phyloP scores from a whole-genome alignment of 2,888 invertebrate genomes.

The Nymphalis polychloros region DNA sequence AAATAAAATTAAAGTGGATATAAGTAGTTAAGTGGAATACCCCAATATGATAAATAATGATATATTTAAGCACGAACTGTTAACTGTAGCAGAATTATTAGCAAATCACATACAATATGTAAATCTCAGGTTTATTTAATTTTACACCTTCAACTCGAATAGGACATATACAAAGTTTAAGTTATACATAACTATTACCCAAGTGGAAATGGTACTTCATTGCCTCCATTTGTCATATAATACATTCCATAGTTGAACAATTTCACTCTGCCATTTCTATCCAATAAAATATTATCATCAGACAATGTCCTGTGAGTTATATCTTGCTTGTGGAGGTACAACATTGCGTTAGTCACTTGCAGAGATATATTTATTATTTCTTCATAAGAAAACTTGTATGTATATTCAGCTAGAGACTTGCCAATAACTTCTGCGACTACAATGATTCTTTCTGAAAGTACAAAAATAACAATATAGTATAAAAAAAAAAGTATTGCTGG shows the following conservation, averaged over 20 bases:
- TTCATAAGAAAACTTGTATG: slow-evolving; percentile 64
- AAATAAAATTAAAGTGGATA: too few species aligned
- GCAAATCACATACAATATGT: too few species aligned
- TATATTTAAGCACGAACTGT: too few species aligned
- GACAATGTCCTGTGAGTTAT: slow-evolving; percentile 91
- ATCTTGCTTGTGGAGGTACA: slow-evolving; percentile 86
- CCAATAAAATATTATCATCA: slow-evolving; percentile 90
- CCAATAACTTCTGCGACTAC: slow-evolving; percentile 91
- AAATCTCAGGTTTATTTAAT: too few species aligned
- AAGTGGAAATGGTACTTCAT: slow-evolving; percentile 94
- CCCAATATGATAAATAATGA: too few species aligned
- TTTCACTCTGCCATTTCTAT: slow-evolving; percentile 87
- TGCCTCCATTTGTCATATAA: slow-evolving; percentile 93
- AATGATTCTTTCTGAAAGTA: slow-evolving; percentile 87
- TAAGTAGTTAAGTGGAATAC: too few species aligned
- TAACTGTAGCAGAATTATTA: too few species aligned
- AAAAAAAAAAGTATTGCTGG: neutral
- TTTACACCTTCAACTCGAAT: too few species aligned
- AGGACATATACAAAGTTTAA: too few species aligned
- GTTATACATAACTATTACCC: slow-evolving; percentile 73
- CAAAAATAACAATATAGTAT: slow-evolving; percentile 18
- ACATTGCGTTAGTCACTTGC: slow-evolving; percentile 88
- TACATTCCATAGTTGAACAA: slow-evolving; percentile 96
- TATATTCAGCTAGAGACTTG: slow-evolving; percentile 82
- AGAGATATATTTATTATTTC: slow-evolving; percentile 85